Percentiles rank a stretch among this genome's conserved stretches.
Evolutionary conservation across 2,888 invertebrate species (phyloP).

Genomic region (Athalia rosae): DNA sequence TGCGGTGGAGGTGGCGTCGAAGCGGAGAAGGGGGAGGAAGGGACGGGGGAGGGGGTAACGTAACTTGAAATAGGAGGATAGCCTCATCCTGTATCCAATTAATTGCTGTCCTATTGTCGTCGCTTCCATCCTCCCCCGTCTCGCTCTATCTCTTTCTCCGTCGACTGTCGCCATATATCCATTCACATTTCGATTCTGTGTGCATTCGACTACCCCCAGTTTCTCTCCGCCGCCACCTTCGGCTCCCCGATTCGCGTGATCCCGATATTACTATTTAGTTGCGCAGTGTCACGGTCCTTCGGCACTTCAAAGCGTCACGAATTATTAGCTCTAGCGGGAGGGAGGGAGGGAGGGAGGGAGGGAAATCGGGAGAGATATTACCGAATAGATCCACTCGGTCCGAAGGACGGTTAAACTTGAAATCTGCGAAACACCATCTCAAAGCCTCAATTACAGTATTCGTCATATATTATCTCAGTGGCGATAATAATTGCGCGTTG

Average conservation of each 20-base stretch:
- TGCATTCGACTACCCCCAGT: neutral
- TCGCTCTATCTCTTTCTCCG: neutral
- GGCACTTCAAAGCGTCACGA: conserved; percentile 58
- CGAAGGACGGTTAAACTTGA: no score
- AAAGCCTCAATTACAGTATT: no score
- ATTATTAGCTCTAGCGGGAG: conserved; percentile 57
- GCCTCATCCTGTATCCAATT: conserved; percentile 59
- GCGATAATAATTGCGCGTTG: no score
- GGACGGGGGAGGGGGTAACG: conserved; percentile 39
- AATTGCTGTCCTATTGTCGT: conserved; percentile 59
- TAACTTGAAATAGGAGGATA: conserved; percentile 53
- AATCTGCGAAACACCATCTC: no score
- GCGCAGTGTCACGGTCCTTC: conserved; percentile 56
- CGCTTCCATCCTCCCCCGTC: conserved; percentile 36
- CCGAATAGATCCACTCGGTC: no score
- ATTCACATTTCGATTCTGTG: conserved; percentile 24
- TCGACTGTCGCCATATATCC: neutral
- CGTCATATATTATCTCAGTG: no score
- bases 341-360: neutral
- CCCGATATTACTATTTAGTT: conserved; percentile 63
- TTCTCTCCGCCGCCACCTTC: neutral
- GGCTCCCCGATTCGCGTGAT: conserved; percentile 48
- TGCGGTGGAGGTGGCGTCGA: conserved; percentile 8
- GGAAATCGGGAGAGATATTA: neutral
- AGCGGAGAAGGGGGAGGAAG: neutral